Evolutionary conservation across 2,888 invertebrate genomes (phyloP), one percentile per base, ranked within the genome.

Genomic region (Eueremaeus valkanovi): DNA sequence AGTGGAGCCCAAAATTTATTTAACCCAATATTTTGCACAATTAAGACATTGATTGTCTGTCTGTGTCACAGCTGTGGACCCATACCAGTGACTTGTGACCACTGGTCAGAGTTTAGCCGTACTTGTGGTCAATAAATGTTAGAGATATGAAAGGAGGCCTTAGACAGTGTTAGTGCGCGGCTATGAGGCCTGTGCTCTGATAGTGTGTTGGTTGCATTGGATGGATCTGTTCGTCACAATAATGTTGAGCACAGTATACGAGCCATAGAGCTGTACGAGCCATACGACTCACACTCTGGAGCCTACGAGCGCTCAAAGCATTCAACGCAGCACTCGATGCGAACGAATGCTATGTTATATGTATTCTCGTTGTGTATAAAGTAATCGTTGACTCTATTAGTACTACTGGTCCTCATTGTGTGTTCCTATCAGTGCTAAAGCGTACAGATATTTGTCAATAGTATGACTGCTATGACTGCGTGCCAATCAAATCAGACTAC

Each of bases 401-500:
- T 8, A 21, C 21, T 21, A 51, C 1, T 5, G 5, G 51, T 51
- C 51, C 51, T 51, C 51, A 51, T 51, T 51, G 51, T 40, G 40
- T 51, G 16, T 51, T 51, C 21, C n/a, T 51, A 24, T 51, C 40
- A 11, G 11, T n/a, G 3, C 45, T 11, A 45, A 45, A 21, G 51
- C n/a, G n/a, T 51, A 21, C 21, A 5, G 8, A n/a, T 51, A 51
- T 51, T 51, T 51, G 51, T 51, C 51, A 51, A 51, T 51, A 51
- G 51, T 51, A 51, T 51, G 51, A n/a, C 51, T 51, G 18, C 45
- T 45, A 51, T 51, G 51, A 21, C 51, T 51, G 16, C 51, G 51
- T 51, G 51, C 51, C 16, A 8, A 51, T 21, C 51, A 51, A n/a
- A 51, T 51, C 51, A 6, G 24, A 21, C 51, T 21, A 51, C 51